phyloP scores from a whole-genome alignment of 2,113 vertebrate genomes.

The Gasterosteus aculeatus region DNA sequence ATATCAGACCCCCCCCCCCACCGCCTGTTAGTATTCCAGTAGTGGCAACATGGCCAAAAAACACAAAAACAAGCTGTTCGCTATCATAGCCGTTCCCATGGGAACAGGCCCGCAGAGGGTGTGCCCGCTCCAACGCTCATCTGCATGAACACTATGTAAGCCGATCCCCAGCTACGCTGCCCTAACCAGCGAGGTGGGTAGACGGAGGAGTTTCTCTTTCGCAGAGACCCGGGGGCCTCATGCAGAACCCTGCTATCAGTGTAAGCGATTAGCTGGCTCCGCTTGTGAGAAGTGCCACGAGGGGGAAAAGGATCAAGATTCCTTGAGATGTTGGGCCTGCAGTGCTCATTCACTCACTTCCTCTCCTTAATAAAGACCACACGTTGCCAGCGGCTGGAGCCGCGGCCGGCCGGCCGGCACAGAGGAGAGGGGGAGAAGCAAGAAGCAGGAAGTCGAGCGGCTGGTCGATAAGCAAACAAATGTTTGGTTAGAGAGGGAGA shows the following conservation, averaged over 20 bases:
- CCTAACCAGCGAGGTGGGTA: constrained; percentile 21
- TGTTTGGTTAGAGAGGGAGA: constrained; percentile 3
- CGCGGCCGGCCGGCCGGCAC: background rate
- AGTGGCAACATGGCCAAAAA: constrained; percentile 69
- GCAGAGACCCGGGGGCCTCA: constrained; percentile 37
- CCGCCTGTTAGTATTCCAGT: constrained; percentile 71
- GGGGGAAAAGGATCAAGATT: constrained; percentile 71
- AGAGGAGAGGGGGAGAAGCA: constrained; percentile 5
- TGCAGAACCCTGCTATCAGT: constrained; percentile 51
- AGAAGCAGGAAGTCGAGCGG: constrained; percentile 34
- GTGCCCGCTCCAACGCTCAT: constrained; percentile 71
- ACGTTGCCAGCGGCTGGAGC: constrained; percentile 57
- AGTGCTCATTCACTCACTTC: constrained; percentile 74
- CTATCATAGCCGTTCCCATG: constrained; percentile 76
- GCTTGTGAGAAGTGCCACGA: constrained; percentile 66
- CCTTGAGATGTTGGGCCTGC: constrained; percentile 70
- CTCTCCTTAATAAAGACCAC: constrained; percentile 75
- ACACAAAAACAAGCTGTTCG: constrained; percentile 78
- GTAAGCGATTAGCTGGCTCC: constrained; percentile 63
- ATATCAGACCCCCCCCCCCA: constrained; percentile 76
- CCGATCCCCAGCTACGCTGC: constrained; percentile 41
- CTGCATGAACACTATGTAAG: constrained; percentile 67
- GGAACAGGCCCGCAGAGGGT: constrained; percentile 74
- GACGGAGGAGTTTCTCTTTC: constrained; percentile 5
- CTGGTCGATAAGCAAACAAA: constrained; percentile 52